phyloP scores from a whole-genome alignment of 2,888 invertebrate genomes.

The Teinopalpus imperialis region DNA sequence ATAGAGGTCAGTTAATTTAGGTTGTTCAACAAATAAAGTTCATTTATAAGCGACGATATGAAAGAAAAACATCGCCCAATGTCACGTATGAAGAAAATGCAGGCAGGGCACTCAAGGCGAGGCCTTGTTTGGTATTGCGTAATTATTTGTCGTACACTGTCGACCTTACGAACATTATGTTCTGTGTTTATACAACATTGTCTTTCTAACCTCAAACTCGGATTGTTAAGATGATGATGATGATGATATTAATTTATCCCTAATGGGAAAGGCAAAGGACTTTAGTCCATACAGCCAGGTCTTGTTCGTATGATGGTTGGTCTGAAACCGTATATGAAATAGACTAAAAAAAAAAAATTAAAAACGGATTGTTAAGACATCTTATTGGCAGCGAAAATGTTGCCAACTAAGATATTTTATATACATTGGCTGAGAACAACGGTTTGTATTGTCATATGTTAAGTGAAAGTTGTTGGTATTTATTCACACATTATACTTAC shows the following conservation, averaged over 20 bases:
- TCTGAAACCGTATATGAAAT: too few relatives aligned
- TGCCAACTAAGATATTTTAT: background rate
- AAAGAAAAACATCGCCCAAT: constrained; percentile 1
- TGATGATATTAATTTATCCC: too few relatives aligned
- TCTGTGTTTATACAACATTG: constrained; percentile 7
- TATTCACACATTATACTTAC: too few relatives aligned
- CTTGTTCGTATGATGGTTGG: too few relatives aligned
- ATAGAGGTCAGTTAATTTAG: too few relatives aligned
- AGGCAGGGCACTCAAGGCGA: constrained; percentile 3
- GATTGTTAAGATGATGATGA: too few relatives aligned
- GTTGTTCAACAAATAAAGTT: background rate
- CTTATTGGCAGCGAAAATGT: background rate
- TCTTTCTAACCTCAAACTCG: constrained; percentile 3
- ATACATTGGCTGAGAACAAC: background rate
- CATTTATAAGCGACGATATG: background rate
- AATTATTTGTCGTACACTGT: background rate
- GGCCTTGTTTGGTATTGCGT: constrained; percentile 20
- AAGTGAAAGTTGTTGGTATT: background rate
- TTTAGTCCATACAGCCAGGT: too few relatives aligned
- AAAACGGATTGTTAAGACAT: too few relatives aligned
- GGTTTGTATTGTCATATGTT: background rate
- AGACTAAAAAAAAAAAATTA: too few relatives aligned
- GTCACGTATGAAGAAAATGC: constrained; percentile 14
- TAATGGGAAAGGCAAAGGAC: too few relatives aligned
- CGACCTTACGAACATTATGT: background rate